Percentiles rank a stretch among this genome's conserved stretches.
Evolutionary conservation across 2,113 vertebrate species (phyloP).

Genomic region (Hippopotamus amphibius): DNA sequence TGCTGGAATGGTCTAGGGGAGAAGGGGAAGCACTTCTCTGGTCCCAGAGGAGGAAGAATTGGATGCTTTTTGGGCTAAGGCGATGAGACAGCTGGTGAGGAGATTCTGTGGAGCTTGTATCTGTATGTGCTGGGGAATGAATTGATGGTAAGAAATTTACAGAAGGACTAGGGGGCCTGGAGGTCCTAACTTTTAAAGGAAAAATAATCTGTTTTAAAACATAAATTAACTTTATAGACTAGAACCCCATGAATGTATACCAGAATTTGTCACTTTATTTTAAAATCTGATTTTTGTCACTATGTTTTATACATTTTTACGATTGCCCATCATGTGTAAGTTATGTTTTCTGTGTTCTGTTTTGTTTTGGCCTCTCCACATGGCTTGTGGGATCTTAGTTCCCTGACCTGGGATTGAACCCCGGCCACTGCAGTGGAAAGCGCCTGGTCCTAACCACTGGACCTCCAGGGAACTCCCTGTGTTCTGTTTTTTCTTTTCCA

Average conservation of each 20-base stretch:
- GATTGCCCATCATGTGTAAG: neutral
- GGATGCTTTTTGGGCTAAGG: neutral
- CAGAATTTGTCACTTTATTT: conserved; percentile 26
- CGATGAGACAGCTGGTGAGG: neutral
- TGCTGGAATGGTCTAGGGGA: neutral
- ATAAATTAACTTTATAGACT: neutral
- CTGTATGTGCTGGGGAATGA: neutral
- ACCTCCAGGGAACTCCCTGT: too few species aligned
- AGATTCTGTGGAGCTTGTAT: neutral
- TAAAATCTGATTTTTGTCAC: conserved; percentile 1
- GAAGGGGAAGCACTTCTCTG: neutral
- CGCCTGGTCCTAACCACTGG: too few species aligned
- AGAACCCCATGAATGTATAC: neutral
- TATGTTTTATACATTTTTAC: conserved; percentile 27
- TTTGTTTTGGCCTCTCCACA: neutral
- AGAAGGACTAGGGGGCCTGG: neutral
- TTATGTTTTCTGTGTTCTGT: neutral
- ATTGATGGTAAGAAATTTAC: neutral
- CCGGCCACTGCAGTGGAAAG: too few species aligned
- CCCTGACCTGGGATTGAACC: too few species aligned
- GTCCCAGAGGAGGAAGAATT: neutral
- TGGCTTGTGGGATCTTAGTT: neutral
- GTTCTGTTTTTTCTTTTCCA: neutral
- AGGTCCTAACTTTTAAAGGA: neutral
- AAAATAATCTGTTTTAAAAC: conserved; percentile 44